Percentiles rank a stretch among this genome's conserved stretches.
Evolutionary conservation across 2,113 vertebrate genomes (phyloP).

Genomic region (Rhegmatorhina hoffmannsi): DNA sequence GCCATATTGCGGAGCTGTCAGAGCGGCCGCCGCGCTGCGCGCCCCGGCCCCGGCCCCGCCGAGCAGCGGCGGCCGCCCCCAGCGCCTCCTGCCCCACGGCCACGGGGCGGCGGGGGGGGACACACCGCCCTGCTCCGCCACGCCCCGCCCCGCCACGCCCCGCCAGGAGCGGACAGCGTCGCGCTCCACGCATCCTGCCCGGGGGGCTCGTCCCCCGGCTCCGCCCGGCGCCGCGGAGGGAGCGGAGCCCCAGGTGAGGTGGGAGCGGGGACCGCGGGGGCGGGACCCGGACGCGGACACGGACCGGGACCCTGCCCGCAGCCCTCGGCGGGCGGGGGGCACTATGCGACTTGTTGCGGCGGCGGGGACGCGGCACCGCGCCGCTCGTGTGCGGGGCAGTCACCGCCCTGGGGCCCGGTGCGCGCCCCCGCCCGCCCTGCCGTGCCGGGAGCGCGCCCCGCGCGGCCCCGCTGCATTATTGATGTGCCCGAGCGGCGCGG

Average conservation of each 20-base stretch:
- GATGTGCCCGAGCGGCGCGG: not conserved
- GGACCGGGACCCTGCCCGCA: no score
- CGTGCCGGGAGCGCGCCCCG: not conserved
- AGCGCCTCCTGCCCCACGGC: no score
- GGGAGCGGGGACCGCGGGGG: not conserved
- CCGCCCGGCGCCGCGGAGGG: not conserved
- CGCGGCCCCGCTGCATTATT: constrained; percentile 30
- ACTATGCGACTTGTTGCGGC: not conserved
- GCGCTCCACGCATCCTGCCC: no score
- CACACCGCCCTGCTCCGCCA: not conserved
- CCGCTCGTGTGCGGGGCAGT: not conserved
- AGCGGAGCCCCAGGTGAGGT: constrained; percentile 32
- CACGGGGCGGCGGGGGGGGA: not conserved
- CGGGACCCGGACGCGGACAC: no score
- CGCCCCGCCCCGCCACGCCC: no score
- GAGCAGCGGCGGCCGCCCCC: not conserved
- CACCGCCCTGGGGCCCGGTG: not conserved
- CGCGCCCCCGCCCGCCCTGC: not conserved
- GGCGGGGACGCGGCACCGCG: not conserved
- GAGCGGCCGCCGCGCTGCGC: constrained; percentile 23
- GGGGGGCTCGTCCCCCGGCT: not conserved
- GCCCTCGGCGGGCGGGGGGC: not conserved
- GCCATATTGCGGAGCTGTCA: constrained; percentile 78
- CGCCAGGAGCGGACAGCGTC: no score
- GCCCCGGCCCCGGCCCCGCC: not conserved